These are phyloP conservation scores for Pseudochirops cupreus DNA, from an alignment of 2,797 vertebrate species.

Conservation along the genomic window DNA sequence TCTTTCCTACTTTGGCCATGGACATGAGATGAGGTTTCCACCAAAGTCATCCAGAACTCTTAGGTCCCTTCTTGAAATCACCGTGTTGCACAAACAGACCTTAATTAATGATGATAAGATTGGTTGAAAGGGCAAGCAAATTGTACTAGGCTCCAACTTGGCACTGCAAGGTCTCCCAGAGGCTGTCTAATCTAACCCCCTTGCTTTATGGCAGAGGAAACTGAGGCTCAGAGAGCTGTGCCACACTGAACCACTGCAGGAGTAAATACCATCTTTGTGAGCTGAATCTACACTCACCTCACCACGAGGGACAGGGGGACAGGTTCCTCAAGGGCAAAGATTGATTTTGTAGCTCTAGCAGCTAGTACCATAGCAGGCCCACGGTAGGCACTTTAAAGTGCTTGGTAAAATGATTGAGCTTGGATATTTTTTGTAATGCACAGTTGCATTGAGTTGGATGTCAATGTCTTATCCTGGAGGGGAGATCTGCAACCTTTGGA, in stretches of 20 bases:
- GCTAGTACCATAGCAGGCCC: not conserved
- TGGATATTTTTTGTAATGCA: not conserved
- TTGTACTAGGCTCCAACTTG: not conserved
- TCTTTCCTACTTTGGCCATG: not conserved
- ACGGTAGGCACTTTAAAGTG: not conserved
- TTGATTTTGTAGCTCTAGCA: not conserved
- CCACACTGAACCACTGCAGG: not conserved
- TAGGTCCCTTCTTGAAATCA: too few relatives aligned
- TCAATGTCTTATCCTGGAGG: not conserved
- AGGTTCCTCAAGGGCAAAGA: not conserved
- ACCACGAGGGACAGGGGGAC: not conserved
- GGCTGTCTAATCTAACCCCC: too few relatives aligned
- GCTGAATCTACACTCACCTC: not conserved
- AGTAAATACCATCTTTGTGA: not conserved
- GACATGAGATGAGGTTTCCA: too few relatives aligned
- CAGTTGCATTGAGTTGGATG: not conserved
- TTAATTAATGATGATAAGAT: too few relatives aligned
- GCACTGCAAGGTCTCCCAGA: too few relatives aligned
- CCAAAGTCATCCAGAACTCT: too few relatives aligned
- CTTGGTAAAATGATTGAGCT: not conserved
- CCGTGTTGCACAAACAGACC: too few relatives aligned
- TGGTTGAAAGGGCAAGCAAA: too few relatives aligned
- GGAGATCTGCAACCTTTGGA: not conserved
- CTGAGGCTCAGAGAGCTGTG: not conserved
- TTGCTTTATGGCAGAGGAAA: not conserved